Evolutionary conservation across 2,888 invertebrate species (phyloP).

Genomic region (Hoplodrina ambigua): DNA sequence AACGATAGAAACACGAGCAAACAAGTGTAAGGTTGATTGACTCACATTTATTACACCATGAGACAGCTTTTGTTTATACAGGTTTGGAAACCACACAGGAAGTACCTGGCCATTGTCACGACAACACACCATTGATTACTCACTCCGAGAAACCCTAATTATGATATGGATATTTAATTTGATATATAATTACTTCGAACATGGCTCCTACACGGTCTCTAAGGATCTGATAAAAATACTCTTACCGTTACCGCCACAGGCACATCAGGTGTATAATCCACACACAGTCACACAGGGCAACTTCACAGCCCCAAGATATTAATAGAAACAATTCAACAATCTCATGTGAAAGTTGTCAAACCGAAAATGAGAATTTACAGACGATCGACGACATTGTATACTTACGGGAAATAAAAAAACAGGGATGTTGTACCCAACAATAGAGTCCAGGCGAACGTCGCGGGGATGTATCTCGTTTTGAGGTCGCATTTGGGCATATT

Average conservation of each 20-base stretch:
- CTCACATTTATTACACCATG: slow-evolving; percentile 46
- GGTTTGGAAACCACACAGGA: slow-evolving; percentile 63
- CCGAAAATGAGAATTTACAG: slow-evolving; percentile 82
- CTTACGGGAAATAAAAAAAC: slow-evolving; percentile 99
- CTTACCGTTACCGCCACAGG: slow-evolving; percentile 59
- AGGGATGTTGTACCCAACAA: slow-evolving; percentile 97
- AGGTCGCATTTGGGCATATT: slow-evolving; percentile 99
- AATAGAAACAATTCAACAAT: slow-evolving; percentile 84
- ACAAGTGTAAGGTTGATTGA: slow-evolving; percentile 44
- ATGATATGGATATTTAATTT: slow-evolving; percentile 57
- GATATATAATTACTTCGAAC: slow-evolving; percentile 58
- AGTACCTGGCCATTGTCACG: slow-evolving; percentile 57
- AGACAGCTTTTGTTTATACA: slow-evolving; percentile 71
- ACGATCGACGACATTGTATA: slow-evolving; percentile 87
- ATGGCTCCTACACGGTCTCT: slow-evolving; percentile 57
- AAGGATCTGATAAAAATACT: slow-evolving; percentile 52
- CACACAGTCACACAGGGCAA: slow-evolving; percentile 72
- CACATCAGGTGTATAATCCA: slow-evolving; percentile 55
- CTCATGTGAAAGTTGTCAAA: slow-evolving; percentile 89
- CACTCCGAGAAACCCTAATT: slow-evolving; percentile 50
- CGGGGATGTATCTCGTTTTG: slow-evolving; percentile 99
- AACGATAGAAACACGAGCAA: slow-evolving; percentile 18
- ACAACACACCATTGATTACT: slow-evolving; percentile 44
- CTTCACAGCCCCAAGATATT: slow-evolving; percentile 79
- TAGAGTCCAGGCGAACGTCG: slow-evolving; percentile 99